Percentiles rank a stretch among this genome's conserved stretches.
Conservation (phyloP, 2,888 invertebrate genomes). For the Zygogramma bicolorata region DNA sequence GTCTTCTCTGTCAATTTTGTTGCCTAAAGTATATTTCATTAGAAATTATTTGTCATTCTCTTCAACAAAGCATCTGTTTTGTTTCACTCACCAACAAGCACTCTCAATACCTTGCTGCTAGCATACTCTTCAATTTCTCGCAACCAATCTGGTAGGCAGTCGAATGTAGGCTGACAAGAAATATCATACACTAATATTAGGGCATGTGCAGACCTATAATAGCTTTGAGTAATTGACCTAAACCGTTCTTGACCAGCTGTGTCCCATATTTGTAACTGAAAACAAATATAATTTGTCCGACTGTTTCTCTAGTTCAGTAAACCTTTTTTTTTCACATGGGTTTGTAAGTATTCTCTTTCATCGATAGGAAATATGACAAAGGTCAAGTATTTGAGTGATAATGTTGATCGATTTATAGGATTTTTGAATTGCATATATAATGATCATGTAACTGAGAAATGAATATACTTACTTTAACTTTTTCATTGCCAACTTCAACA, state of each 20-base stretch:
- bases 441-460: not conserved
- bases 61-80: no score
- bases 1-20: conserved; percentile 97
- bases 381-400: not conserved
- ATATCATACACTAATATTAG: conserved; percentile 97
- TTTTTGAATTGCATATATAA: no score
- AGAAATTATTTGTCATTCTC: not conserved
- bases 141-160: conserved; percentile 96
- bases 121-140: conserved; percentile 98
- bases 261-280: conserved; percentile 98
- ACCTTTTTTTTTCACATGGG: not conserved
- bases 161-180: conserved; percentile 97
- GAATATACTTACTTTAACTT: conserved; percentile 86
- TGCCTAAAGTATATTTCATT: conserved; percentile 72
- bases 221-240: conserved; percentile 97
- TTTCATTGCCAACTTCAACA: conserved; percentile 95
- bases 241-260: conserved; percentile 98
- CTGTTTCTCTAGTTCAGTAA: not conserved
- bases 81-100: conserved; percentile 86
- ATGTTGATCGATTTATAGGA: no score
- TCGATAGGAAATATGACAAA: no score
- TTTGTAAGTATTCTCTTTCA: not conserved
- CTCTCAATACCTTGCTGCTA: conserved; percentile 92
- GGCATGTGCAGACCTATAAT: conserved; percentile 97
- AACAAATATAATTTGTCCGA: no score